Evolutionary conservation across 2,888 invertebrate species (phyloP).

Genomic region (Cetonia aurata): DNA sequence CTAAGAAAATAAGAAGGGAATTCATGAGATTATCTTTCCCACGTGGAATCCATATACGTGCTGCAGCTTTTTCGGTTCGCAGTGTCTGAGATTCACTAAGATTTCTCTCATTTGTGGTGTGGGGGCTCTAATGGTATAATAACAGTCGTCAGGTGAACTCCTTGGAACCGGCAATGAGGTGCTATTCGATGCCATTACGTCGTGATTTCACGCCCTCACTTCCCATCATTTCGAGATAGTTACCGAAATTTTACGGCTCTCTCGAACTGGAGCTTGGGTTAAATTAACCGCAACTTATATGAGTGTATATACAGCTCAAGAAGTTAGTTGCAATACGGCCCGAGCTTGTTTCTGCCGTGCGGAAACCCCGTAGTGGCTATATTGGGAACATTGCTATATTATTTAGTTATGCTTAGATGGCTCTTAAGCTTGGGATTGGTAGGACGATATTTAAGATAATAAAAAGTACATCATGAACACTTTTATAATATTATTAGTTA

Average conservation of each 20-base stretch:
- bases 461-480: neutral
- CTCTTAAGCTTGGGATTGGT: neutral
- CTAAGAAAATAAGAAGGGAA: constrained; percentile 3
- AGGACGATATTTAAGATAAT: neutral
- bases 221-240: constrained; percentile 43
- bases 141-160: constrained; percentile 50
- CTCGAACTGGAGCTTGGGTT: constrained; percentile 32
- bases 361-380: no score
- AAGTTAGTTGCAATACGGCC: constrained; percentile 10
- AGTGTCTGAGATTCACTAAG: constrained; percentile 34
- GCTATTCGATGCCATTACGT: constrained; percentile 42
- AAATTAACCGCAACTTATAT: constrained; percentile 46
- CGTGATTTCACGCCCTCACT: constrained; percentile 44
- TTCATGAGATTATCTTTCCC: neutral
- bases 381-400: no score
- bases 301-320: constrained; percentile 31
- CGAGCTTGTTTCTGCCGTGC: no score
- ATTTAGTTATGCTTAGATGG: constrained; percentile 9
- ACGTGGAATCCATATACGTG: neutral
- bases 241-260: constrained; percentile 45
- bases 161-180: constrained; percentile 45
- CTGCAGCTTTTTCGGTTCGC: constrained; percentile 30
- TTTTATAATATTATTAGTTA: no score
- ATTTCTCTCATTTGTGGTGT: constrained; percentile 8
- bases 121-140: constrained; percentile 49